These are phyloP conservation scores for Sparidentex hasta DNA, from an alignment of 2,797 vertebrate genomes.

Conservation along the genomic window DNA sequence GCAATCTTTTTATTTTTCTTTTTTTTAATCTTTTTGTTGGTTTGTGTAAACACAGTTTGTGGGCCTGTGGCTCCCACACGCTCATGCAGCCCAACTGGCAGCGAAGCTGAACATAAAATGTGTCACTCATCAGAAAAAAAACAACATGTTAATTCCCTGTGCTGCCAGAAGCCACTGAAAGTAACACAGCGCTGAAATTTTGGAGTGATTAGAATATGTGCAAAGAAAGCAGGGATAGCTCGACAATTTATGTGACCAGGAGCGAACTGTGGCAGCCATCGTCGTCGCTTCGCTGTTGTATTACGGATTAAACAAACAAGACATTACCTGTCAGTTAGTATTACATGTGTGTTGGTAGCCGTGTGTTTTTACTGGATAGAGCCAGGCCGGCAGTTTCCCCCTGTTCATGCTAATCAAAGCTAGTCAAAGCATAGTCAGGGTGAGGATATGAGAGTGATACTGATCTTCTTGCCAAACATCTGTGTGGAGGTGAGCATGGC, in stretches of 20 bases:
- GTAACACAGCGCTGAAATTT: neutral
- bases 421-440: too few species aligned
- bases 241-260: neutral
- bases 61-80: neutral
- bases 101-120: slow-evolving; percentile 8
- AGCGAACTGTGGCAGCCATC: neutral
- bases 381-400: too few species aligned
- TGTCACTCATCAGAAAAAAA: slow-evolving; percentile 13
- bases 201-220: neutral
- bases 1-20: neutral
- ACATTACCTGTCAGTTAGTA: too few species aligned
- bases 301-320: too few species aligned
- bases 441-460: too few species aligned
- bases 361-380: too few species aligned
- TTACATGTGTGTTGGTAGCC: too few species aligned
- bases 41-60: slow-evolving; percentile 34
- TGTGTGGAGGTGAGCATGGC: too few species aligned
- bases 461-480: too few species aligned
- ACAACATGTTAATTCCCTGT: slow-evolving; percentile 9
- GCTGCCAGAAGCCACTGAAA: neutral
- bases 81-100: slow-evolving; percentile 1
- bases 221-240: neutral
- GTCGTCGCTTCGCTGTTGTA: neutral
- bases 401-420: too few species aligned
- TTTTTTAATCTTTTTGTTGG: too few species aligned